Conservation (phyloP, 2,113 vertebrate genomes). For the Scalopus aquaticus region DNA sequence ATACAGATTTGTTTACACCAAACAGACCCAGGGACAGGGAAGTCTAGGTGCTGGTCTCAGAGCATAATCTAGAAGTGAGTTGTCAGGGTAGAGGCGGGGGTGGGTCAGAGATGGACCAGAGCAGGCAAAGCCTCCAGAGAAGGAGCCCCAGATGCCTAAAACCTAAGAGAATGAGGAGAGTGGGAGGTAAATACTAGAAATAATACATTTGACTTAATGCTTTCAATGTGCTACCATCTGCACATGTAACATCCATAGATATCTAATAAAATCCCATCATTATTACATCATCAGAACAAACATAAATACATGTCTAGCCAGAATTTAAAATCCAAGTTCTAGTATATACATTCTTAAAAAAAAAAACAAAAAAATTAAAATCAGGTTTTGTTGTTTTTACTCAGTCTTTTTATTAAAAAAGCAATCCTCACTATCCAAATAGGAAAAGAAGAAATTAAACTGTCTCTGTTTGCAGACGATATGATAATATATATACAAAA, state of each 20-base stretch:
- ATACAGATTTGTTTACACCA: neutral
- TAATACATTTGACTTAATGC: neutral
- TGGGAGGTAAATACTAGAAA: neutral
- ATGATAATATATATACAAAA: no score
- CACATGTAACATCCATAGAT: neutral
- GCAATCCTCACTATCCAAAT: no score
- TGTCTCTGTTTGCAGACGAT: no score
- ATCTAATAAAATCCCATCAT: neutral
- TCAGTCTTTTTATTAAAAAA: neutral
- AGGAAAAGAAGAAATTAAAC: no score
- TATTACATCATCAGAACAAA: neutral
- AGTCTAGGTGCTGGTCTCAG: neutral
- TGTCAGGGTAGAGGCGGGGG: neutral
- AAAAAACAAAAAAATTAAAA: slow-evolving; percentile 35
- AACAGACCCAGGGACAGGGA: neutral
- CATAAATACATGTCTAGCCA: neutral
- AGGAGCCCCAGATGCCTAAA: neutral
- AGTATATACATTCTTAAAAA: slow-evolving; percentile 25
- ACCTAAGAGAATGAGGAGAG: neutral
- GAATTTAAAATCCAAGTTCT: neutral
- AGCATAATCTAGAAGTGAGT: neutral
- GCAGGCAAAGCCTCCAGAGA: neutral
- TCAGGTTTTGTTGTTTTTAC: slow-evolving; percentile 18
- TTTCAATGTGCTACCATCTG: neutral
- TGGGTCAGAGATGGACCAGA: neutral